These are phyloP conservation scores for Nerophis lumbriciformis DNA, from an alignment of 2,113 vertebrate species.

Conservation along the genomic window DNA sequence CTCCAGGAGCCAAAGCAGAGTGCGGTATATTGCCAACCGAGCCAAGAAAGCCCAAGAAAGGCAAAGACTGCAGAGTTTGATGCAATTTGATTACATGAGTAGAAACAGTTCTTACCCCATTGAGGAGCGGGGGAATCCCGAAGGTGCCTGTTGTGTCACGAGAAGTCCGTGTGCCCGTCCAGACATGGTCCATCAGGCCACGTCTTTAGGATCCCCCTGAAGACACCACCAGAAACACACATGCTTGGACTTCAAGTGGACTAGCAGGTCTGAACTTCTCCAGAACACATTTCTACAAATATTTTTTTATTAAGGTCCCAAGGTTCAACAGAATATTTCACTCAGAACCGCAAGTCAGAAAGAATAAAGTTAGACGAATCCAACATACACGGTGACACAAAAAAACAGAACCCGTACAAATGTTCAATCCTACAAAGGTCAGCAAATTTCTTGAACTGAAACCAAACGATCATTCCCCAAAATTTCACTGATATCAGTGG, in stretches of 20 bases:
- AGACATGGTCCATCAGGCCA: conserved; percentile 62
- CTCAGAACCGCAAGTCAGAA: conserved; percentile 7
- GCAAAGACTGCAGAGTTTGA: conserved; percentile 76
- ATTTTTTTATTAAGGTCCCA: conserved; percentile 14
- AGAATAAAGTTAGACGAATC: not conserved
- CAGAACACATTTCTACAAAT: conserved; percentile 21
- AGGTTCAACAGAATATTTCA: conserved; percentile 22
- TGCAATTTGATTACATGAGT: conserved; percentile 33
- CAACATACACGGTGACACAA: no score
- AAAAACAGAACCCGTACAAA: no score
- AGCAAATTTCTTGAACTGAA: no score
- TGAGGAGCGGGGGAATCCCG: conserved; percentile 86
- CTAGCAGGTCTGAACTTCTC: conserved; percentile 19
- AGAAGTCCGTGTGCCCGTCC: conserved; percentile 70
- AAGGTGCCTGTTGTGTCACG: conserved; percentile 83
- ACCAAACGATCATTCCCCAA: no score
- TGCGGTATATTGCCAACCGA: conserved; percentile 86
- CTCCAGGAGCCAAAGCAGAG: conserved; percentile 86
- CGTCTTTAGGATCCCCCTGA: conserved; percentile 46
- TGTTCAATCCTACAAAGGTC: no score
- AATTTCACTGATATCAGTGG: no score
- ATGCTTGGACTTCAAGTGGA: conserved; percentile 73
- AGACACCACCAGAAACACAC: conserved; percentile 47
- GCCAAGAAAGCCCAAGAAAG: conserved; percentile 87
- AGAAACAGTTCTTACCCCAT: conserved; percentile 65